These are phyloP conservation scores for Ditula angustiorana DNA, from an alignment of 2,888 invertebrate species.

Conservation along the genomic window DNA sequence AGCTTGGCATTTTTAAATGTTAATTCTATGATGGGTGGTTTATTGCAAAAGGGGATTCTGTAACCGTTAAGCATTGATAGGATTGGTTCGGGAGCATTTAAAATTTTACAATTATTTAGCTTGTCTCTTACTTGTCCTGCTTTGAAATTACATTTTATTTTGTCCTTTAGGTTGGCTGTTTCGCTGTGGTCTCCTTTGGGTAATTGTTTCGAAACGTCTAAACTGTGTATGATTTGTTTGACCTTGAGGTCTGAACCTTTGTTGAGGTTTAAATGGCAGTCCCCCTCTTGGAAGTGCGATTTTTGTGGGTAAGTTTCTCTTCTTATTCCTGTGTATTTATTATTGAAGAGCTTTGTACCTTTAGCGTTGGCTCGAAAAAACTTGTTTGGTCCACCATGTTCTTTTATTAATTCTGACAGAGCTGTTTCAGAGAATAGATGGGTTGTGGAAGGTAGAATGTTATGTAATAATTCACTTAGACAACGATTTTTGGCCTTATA, in stretches of 20 bases:
- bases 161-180: no score
- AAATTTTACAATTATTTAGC: neutral
- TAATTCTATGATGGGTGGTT: conserved; percentile 7
- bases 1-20: neutral
- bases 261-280: no score
- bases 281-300: no score
- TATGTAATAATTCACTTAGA: conserved; percentile 13
- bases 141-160: neutral
- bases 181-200: no score
- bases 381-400: conserved; percentile 5
- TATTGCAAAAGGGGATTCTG: neutral
- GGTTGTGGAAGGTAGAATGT: conserved; percentile 26
- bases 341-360: conserved; percentile 4
- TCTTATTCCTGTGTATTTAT: neutral
- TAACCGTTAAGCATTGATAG: conserved; percentile 6
- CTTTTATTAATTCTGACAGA: conserved; percentile 1
- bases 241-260: no score
- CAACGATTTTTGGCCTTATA: conserved; percentile 22
- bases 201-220: no score
- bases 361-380: conserved; percentile 12
- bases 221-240: no score
- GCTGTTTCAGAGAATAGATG: conserved; percentile 25
- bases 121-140: neutral
- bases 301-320: no score
- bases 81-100: conserved; percentile 10